Conservation (phyloP, 2,113 vertebrate species). For the Glaucidium brasilianum region DNA sequence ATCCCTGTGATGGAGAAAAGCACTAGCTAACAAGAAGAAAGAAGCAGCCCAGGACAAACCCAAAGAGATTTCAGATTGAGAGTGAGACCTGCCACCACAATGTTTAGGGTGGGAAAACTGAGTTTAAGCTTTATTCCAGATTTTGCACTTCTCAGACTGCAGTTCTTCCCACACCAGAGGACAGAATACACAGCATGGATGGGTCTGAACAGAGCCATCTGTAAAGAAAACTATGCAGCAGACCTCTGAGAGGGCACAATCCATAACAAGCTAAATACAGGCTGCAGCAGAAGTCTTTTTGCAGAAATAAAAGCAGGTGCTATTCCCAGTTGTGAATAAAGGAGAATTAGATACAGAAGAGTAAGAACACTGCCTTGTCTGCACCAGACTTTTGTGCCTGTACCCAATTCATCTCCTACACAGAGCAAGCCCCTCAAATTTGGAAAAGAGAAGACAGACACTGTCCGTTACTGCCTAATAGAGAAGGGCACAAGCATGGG, state of each 20-base stretch:
- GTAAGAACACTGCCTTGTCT: background rate
- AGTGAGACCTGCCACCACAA: background rate
- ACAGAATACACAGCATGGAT: background rate
- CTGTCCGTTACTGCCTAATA: background rate
- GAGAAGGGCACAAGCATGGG: background rate
- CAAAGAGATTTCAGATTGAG: background rate
- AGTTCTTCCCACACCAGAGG: background rate
- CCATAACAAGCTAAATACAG: background rate
- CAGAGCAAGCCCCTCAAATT: background rate
- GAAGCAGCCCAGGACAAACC: background rate
- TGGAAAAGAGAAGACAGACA: background rate
- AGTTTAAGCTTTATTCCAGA: background rate
- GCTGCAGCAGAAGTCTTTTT: background rate
- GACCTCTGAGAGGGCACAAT: background rate
- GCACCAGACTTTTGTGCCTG: background rate
- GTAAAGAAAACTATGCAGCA: background rate
- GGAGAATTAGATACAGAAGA: background rate
- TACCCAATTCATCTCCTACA: background rate
- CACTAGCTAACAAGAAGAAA: background rate
- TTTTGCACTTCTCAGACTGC: background rate
- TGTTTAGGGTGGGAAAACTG: background rate
- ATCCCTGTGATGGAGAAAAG: slow-evolving; percentile 80
- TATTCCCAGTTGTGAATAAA: background rate
- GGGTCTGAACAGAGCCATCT: background rate
- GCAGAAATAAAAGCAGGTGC: background rate